Conservation (phyloP, 2,113 vertebrate genomes). For the Phalacrocorax aristotelis region DNA sequence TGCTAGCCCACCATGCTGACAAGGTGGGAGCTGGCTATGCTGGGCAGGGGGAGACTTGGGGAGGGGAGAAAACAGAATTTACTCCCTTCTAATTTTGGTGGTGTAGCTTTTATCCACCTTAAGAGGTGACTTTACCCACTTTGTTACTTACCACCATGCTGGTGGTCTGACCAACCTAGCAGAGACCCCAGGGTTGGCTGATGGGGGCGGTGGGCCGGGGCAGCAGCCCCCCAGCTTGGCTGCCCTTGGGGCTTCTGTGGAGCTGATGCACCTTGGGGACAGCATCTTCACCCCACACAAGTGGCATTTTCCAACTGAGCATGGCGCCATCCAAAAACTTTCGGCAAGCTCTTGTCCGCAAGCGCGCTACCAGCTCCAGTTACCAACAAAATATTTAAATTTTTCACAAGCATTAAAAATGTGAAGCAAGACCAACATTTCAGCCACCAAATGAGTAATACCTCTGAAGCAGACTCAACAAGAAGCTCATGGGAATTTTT, state of each 20-base stretch:
- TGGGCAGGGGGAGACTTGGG: background rate
- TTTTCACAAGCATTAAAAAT: background rate
- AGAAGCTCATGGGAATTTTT: conserved; percentile 40
- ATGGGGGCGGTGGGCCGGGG: background rate
- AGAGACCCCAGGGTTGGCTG: background rate
- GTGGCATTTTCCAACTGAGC: background rate
- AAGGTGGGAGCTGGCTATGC: background rate
- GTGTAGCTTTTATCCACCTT: background rate
- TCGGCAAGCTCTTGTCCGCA: background rate
- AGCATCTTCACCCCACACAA: background rate
- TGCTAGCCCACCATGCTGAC: rapidly evolving
- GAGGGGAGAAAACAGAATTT: background rate
- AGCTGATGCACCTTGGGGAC: background rate
- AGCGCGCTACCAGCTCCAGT: background rate
- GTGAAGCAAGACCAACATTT: conserved; percentile 13
- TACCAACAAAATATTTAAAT: background rate
- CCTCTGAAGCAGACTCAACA: conserved; percentile 23
- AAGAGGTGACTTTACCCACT: background rate
- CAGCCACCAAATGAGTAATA: conserved; percentile 26
- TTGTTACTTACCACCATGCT: background rate
- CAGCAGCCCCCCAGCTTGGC: background rate
- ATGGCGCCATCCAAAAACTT: background rate
- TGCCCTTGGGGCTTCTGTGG: background rate
- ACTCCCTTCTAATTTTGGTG: background rate
- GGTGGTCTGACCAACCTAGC: background rate